Evolutionary conservation across 2,113 vertebrate genomes (phyloP).

Genomic region (Alaudala cheleensis): DNA sequence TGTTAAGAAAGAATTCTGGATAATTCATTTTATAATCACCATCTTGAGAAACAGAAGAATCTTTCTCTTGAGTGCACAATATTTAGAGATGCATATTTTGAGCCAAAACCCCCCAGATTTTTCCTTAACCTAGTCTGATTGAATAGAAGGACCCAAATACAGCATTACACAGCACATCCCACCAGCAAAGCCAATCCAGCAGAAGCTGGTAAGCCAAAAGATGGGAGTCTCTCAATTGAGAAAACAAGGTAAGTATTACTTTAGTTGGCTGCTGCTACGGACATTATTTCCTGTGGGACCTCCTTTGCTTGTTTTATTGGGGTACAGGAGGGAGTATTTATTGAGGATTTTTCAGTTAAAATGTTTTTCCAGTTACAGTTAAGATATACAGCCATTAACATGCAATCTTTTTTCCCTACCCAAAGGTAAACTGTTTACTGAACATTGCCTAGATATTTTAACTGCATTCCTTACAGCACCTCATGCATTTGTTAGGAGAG

Average conservation of each 20-base stretch:
- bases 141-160: background rate
- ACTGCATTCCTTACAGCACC: background rate
- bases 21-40: background rate
- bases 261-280: background rate
- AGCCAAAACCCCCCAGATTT: background rate
- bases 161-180: background rate
- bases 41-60: background rate
- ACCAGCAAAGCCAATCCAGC: background rate
- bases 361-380: background rate
- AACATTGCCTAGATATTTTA: slow-evolving; percentile 29
- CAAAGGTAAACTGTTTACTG: background rate
- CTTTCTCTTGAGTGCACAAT: background rate
- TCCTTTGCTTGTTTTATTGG: background rate
- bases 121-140: background rate
- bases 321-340: background rate
- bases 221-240: background rate
- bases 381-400: slow-evolving; percentile 40
- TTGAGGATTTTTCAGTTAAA: background rate
- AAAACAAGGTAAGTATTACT: background rate
- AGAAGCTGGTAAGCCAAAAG: background rate
- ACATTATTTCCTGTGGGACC: background rate
- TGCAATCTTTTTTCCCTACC: slow-evolving; percentile 9
- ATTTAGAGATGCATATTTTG: background rate
- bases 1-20: background rate
- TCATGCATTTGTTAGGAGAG: slow-evolving; percentile 12